Percentiles rank a stretch among this genome's conserved stretches.
These are phyloP conservation scores for Motacilla tschutschensis DNA, from an alignment of 2,113 vertebrate species.

Conservation along the genomic window DNA sequence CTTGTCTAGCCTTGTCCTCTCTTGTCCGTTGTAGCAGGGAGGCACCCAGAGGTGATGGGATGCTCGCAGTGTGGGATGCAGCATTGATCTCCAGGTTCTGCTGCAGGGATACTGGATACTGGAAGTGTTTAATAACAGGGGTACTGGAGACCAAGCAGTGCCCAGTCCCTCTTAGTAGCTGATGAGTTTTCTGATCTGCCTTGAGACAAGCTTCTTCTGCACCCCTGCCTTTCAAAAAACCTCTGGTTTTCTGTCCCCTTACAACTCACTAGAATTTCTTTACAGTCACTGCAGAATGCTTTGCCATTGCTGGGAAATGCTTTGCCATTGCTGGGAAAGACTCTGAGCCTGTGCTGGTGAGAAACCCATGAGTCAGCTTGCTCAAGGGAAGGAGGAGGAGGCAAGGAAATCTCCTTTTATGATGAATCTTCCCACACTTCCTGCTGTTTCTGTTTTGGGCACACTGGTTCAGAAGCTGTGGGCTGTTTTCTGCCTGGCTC, in stretches of 20 bases:
- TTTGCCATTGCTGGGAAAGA: slow-evolving; percentile 5
- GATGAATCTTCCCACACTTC: slow-evolving; percentile 36
- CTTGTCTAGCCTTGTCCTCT: fast-evolving
- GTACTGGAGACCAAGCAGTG: not conserved
- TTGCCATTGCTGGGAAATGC: slow-evolving; percentile 6
- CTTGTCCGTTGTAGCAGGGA: fast-evolving
- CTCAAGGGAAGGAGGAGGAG: slow-evolving; percentile 37
- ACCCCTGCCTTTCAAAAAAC: not conserved
- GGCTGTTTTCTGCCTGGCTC: slow-evolving; percentile 16
- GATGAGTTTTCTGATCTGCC: not conserved
- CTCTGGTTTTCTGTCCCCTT: not conserved
- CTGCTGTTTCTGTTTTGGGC: slow-evolving; percentile 51
- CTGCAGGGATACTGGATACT: not conserved
- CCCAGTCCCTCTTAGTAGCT: not conserved
- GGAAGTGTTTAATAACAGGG: not conserved
- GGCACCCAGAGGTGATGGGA: fast-evolving
- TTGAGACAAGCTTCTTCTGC: not conserved
- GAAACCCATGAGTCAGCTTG: slow-evolving; percentile 54
- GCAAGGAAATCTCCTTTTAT: slow-evolving; percentile 45
- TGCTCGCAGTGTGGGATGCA: fast-evolving
- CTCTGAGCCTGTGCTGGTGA: not conserved
- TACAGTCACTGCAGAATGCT: not conserved
- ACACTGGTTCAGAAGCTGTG: slow-evolving; percentile 27
- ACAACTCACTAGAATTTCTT: not conserved
- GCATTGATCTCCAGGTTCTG: fast-evolving